Evolutionary conservation across 2,113 vertebrate genomes (phyloP), one percentile per base, ranked within the genome.

Genomic region (Pseudorectes ferrugineus): DNA sequence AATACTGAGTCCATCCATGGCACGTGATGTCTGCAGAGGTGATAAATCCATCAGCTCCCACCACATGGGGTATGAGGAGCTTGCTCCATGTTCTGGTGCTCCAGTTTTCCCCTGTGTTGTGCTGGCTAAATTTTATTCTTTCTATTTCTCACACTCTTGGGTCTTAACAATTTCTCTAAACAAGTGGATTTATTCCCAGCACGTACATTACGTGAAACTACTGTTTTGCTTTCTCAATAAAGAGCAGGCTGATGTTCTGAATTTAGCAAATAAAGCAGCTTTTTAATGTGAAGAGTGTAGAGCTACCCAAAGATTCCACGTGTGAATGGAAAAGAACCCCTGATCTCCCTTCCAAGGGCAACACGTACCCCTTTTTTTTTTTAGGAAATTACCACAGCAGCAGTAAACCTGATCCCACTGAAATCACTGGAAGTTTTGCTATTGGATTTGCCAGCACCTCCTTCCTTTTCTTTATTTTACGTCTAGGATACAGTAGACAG

Each of bases 101-200:
- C 23, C 45, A n/a, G 36, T n/a, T 58, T 29, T 57, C 24, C 45
- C 42, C 1, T n/a, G n/a, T 0, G 2, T 17, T 72, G 23, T 10
- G 36, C 40, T 79, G 68, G 10, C 10, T 85, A 8, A 55, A 40
- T 65, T 78, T 61, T 76, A 36, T 75, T 82, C 75, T 43, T 92
- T 29, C 45, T 31, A 2, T 65, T 83, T 84, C 86, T 91, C 52
- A 22, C 16, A 5, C 28, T 40, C 36, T 15, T 70, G 79, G 12
- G 11, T 83, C 72, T 88, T 76, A 38, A 62, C 46, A 61, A 48
- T 83, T 83, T 91, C 79, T 88, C 29, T 52, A 55, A 92, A 68
- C 66, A 83, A 72, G 57, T 0, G 1, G 49, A 67, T 72, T 79
- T 95, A 73, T 91, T 95, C 89, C 72, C 76, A 80, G 63, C 9